phyloP scores from a whole-genome alignment of 2,113 vertebrate genomes.

The Elaphurus davidianus region DNA sequence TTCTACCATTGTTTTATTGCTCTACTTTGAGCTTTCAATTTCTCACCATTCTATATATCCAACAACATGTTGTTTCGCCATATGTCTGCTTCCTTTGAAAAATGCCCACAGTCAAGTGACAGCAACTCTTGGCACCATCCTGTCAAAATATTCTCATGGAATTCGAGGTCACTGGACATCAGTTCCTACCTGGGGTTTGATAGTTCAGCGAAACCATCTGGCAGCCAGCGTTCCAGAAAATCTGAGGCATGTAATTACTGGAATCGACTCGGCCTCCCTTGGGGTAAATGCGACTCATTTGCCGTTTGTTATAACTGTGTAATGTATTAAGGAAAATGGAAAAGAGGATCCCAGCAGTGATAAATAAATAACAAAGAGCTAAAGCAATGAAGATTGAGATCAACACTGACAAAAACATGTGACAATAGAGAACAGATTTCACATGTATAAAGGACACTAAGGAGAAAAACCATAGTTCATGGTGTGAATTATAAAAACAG shows the following conservation, averaged over 20 bases:
- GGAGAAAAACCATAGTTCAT: background rate
- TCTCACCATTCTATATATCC: conserved; percentile 55
- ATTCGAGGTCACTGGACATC: conserved; percentile 75
- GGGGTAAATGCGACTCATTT: conserved; percentile 99
- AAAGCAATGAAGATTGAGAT: background rate
- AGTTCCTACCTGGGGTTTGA: conserved; percentile 97
- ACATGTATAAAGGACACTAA: background rate
- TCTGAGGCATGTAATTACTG: conserved; percentile 99
- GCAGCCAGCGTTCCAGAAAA: conserved; percentile 99
- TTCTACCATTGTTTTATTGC: background rate
- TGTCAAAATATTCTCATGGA: conserved; percentile 62
- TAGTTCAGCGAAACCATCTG: conserved; percentile 99
- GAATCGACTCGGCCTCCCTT: conserved; percentile 99
- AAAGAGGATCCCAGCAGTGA: background rate
- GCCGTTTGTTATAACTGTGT: conserved; percentile 97
- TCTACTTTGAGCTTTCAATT: conserved; percentile 59
- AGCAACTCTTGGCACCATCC: conserved; percentile 72
- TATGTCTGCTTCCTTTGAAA: conserved; percentile 75
- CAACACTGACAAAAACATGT: background rate
- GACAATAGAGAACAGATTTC: background rate
- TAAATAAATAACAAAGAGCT: background rate
- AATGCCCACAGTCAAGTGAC: conserved; percentile 75
- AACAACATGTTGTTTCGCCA: conserved; percentile 68
- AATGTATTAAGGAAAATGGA: conserved; percentile 86
- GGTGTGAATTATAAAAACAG: background rate